A percentile compares a stretch with the other conserved stretches of the same genome.
These are phyloP conservation scores for Carpatolechia fugitivella DNA, from an alignment of 2,888 invertebrate species.

Conservation along the genomic window DNA sequence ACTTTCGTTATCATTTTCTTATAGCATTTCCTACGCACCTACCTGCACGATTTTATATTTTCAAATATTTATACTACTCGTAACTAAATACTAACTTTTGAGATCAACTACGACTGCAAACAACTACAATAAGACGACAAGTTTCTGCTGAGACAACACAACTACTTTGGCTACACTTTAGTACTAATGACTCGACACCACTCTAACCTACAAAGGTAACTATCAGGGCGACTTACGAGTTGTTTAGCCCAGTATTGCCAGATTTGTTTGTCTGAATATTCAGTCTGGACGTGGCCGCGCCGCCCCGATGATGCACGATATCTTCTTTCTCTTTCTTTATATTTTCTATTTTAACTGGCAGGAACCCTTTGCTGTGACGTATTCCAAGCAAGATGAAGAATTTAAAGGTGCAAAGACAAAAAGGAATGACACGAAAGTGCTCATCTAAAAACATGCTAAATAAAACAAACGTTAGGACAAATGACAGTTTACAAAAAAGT, in stretches of 20 bases:
- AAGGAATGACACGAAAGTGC: neutral
- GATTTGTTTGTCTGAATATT: neutral
- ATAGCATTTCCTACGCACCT: too few species aligned
- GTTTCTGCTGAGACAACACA: too few species aligned
- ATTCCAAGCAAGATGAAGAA: neutral
- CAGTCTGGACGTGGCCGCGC: neutral
- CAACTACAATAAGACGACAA: too few species aligned
- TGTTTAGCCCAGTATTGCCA: neutral
- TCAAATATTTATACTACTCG: too few species aligned
- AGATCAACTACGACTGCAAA: too few species aligned
- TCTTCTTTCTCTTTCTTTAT: slow-evolving; percentile 23
- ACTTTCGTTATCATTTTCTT: too few species aligned
- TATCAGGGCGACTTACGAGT: slow-evolving; percentile 2
- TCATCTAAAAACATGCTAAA: neutral
- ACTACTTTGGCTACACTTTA: too few species aligned
- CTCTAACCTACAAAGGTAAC: too few species aligned
- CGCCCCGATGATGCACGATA: neutral
- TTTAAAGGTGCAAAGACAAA: neutral
- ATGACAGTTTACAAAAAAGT: neutral
- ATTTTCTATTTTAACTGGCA: slow-evolving; percentile 30
- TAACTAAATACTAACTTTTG: too few species aligned
- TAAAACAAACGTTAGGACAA: neutral
- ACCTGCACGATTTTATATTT: too few species aligned
- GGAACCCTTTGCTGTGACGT: slow-evolving; percentile 22
- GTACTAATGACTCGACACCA: too few species aligned